These are phyloP conservation scores for Pogoniulus pusillus DNA, from an alignment of 2,797 vertebrate genomes.

Conservation along the genomic window DNA sequence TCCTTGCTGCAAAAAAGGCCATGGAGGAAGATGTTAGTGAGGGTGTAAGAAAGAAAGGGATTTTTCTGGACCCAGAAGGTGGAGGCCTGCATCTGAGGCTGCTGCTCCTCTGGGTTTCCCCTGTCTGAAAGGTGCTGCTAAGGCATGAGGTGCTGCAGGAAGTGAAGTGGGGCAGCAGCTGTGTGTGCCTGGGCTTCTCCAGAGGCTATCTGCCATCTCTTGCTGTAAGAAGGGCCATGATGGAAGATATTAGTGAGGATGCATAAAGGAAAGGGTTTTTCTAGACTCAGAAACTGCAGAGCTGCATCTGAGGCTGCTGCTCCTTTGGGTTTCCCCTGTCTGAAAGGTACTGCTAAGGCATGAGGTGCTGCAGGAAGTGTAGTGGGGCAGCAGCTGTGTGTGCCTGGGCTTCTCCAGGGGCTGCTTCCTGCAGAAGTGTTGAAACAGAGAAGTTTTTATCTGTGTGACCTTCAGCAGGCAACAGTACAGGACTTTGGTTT, in stretches of 20 bases:
- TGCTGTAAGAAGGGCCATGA: too few species aligned
- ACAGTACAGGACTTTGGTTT: not conserved
- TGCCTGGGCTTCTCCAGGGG: not conserved
- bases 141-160: rapidly evolving
- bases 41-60: rapidly evolving
- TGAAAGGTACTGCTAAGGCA: rapidly evolving
- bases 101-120: not conserved
- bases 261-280: not conserved
- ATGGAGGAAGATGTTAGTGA: rapidly evolving
- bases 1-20: not conserved
- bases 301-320: not conserved
- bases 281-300: rapidly evolving
- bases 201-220: too few species aligned
- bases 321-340: not conserved
- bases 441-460: not conserved
- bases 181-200: not conserved
- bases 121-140: not conserved
- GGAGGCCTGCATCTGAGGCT: not conserved
- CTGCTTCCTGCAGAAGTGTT: not conserved
- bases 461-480: not conserved
- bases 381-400: not conserved
- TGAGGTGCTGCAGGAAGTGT: not conserved
- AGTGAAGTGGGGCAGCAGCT: not conserved
- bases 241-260: rapidly evolving
- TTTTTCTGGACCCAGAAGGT: not conserved